phyloP scores from a whole-genome alignment of 2,797 vertebrate species.

The Hippoglossus hippoglossus region DNA sequence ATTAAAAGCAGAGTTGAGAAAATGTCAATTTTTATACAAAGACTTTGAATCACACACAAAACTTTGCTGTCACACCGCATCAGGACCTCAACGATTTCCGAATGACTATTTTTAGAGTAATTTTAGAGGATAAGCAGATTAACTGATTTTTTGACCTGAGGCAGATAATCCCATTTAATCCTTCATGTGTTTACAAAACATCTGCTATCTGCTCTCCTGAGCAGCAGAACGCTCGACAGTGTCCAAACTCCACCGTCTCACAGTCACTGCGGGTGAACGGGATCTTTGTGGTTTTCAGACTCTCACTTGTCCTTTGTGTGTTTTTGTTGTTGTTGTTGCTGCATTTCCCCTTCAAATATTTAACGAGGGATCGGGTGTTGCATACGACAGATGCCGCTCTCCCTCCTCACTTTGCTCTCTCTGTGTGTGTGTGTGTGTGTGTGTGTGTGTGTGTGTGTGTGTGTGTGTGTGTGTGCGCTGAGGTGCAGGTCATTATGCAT shows the following conservation, averaged over 20 bases:
- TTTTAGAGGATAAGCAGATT: slow-evolving; percentile 26
- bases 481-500: slow-evolving; percentile 25
- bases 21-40: too few relatives aligned
- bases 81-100: too few relatives aligned
- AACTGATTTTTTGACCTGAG: neutral
- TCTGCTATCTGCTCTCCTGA: slow-evolving; percentile 13
- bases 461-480: slow-evolving; percentile 21
- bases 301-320: neutral
- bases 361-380: slow-evolving; percentile 19
- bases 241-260: neutral
- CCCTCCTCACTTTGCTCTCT: slow-evolving; percentile 15
- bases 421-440: slow-evolving; percentile 39
- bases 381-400: slow-evolving; percentile 29
- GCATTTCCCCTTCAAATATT: slow-evolving; percentile 41
- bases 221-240: neutral
- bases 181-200: slow-evolving; percentile 40
- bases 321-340: neutral
- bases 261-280: neutral
- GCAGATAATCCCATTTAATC: slow-evolving; percentile 37
- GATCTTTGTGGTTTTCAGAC: slow-evolving; percentile 11
- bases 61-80: too few relatives aligned
- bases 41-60: too few relatives aligned
- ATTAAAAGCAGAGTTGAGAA: too few relatives aligned
- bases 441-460: slow-evolving; percentile 35
- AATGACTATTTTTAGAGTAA: neutral